A percentile compares a stretch with the other conserved stretches of the same genome.
phyloP scores from a whole-genome alignment of 2,888 invertebrate genomes.

The Melieria crassipennis region DNA sequence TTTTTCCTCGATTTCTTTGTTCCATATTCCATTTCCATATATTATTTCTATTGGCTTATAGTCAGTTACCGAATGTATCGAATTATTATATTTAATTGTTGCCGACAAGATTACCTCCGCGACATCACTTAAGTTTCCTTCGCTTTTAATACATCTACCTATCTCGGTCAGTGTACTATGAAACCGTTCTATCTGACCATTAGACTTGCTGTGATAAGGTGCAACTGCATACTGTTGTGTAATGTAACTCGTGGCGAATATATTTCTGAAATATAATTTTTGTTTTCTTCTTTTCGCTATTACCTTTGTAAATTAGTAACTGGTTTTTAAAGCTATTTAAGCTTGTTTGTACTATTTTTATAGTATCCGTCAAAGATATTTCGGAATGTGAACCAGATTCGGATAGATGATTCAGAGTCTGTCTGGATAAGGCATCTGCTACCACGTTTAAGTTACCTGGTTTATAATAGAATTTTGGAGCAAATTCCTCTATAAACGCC shows the following conservation, averaged over 20 bases:
- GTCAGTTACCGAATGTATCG: no score
- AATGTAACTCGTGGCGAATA: not conserved
- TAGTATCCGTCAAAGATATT: slow-evolving; percentile 13
- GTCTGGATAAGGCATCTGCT: not conserved
- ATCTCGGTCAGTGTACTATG: slow-evolving; percentile 9
- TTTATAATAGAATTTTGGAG: slow-evolving; percentile 1
- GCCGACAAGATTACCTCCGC: not conserved
- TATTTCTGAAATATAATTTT: not conserved
- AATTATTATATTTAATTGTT: no score
- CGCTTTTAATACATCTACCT: no score
- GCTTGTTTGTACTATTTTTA: slow-evolving; percentile 10
- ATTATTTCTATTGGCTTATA: not conserved
- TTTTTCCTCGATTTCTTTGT: slow-evolving; percentile 1
- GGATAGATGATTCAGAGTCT: not conserved
- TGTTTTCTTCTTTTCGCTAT: not conserved
- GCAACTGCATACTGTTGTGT: slow-evolving; percentile 3
- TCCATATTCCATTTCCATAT: not conserved
- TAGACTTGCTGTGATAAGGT: slow-evolving; percentile 2
- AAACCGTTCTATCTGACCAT: not conserved
- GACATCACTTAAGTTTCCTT: not conserved
- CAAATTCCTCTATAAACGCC: not conserved
- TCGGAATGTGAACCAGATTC: no score
- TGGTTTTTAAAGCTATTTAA: slow-evolving; percentile 29
- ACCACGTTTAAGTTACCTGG: slow-evolving; percentile 10
- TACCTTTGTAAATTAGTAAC: slow-evolving; percentile 14